Base-by-base conservation (phyloP, 2,113 vertebrate genomes). In the Gambusia affinis region DNA sequence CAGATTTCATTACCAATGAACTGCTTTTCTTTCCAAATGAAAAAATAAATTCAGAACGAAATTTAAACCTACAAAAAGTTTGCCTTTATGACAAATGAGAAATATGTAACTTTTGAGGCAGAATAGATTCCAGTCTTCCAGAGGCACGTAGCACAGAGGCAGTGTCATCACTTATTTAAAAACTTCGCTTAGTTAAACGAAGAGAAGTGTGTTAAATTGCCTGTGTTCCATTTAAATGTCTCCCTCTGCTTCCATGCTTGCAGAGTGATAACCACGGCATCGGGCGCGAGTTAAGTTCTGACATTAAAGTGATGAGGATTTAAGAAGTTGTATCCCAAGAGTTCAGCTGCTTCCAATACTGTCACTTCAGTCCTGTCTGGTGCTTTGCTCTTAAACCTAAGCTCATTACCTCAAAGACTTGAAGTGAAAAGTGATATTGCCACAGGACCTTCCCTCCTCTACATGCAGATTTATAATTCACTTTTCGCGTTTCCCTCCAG, bases 371-470 rank as follows among this genome's bases (percentile, higher is more conserved):
- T 28, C 42, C 22, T 68, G 85, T 68, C 76, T 61, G 75, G 75
- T 78, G 77, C 87, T 78, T 68, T 79, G 83, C 85, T 87, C 85
- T 83, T 81, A 83, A 87, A 86, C 75, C 80, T 93, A 93, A 94
- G 92, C 92, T 93, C 91, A 92, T 93, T 93, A 93, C 89, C 79
- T 84, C 77, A 82, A 86, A 85, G 92, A 91, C 86, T 89, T 88
- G 76, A 82, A 92, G 75, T 82, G 83, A 92, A 92, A 91, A 87
- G 77, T 81, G 76, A 83, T 90, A 93, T 88, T 81, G 88, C 80
- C 90, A 88, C 71, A 80, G 87, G 86, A 85, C 87, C 80, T 70
- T 70, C 75, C 81, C 72, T 78, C 81, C 72, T 78, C 79, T 91
- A 83, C 77, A 60, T 76, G 72, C 76, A 84, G 78, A 92, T 89